Percentiles rank a stretch among this genome's conserved stretches.
Conservation (phyloP, 2,888 invertebrate species). For the Panzeria rudis region DNA sequence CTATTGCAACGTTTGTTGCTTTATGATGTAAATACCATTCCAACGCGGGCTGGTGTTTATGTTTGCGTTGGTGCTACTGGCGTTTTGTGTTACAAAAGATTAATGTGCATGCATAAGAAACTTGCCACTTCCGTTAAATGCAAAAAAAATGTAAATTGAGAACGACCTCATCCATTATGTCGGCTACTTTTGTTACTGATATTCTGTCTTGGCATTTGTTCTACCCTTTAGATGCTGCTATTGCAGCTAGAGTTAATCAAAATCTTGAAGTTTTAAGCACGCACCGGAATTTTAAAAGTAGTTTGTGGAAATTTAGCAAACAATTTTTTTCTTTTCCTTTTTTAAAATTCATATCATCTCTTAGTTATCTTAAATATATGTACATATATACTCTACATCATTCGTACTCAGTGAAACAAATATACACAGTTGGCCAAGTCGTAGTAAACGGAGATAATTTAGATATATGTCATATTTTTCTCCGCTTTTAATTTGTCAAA, state of each 20-base stretch:
- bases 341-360: not conserved
- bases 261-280: constrained; percentile 66
- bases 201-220: constrained; percentile 24
- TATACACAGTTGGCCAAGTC: not conserved
- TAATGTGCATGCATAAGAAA: constrained; percentile 67
- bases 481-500: too few relatives aligned
- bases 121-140: constrained; percentile 59
- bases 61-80: constrained; percentile 27
- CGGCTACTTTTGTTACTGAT: constrained; percentile 50
- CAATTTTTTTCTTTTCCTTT: not conserved
- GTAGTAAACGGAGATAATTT: too few relatives aligned
- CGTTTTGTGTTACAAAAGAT: constrained; percentile 55
- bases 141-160: constrained; percentile 56
- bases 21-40: not conserved
- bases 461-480: too few relatives aligned
- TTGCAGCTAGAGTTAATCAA: constrained; percentile 58
- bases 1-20: constrained; percentile 5
- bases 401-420: not conserved
- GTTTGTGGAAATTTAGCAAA: constrained; percentile 53
- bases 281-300: constrained; percentile 64
- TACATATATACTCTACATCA: not conserved
- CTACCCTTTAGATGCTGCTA: constrained; percentile 22
- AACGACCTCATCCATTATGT: constrained; percentile 55
- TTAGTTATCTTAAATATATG: not conserved
- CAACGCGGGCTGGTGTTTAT: constrained; percentile 1